Conservation (phyloP, 2,888 invertebrate species). For the Eupithecia exiguata region DNA sequence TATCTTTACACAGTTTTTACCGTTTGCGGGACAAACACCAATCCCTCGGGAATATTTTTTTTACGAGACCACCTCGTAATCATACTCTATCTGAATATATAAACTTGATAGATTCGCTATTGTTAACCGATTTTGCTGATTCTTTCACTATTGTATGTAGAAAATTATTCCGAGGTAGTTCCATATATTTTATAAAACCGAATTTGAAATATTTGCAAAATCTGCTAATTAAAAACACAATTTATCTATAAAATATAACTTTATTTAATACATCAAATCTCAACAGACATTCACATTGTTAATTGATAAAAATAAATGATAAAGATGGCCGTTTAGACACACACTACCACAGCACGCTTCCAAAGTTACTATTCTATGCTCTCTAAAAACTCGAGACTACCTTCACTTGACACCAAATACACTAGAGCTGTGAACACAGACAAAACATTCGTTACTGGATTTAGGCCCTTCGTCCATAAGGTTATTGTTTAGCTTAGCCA, state of each 20-base stretch:
- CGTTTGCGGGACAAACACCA: too few relatives aligned
- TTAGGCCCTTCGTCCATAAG: conserved; percentile 45
- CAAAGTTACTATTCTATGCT: conserved; percentile 52
- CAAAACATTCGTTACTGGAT: conserved; percentile 42
- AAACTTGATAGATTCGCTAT: too few relatives aligned
- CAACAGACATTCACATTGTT: conserved; percentile 78
- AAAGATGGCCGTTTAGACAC: conserved; percentile 57
- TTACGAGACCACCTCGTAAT: too few relatives aligned
- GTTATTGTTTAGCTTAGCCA: background rate
- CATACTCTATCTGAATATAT: too few relatives aligned
- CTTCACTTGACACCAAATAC: conserved; percentile 49
- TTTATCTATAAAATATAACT: conserved; percentile 81
- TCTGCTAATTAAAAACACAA: conserved; percentile 12
- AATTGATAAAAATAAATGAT: conserved; percentile 68
- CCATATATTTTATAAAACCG: too few relatives aligned
- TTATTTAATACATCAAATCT: conserved; percentile 81
- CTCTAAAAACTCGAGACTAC: conserved; percentile 56
- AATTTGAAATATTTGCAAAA: background rate
- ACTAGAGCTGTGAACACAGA: conserved; percentile 64
- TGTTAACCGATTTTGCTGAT: too few relatives aligned
- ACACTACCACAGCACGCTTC: conserved; percentile 54
- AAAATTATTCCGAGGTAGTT: too few relatives aligned
- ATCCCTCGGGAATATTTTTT: too few relatives aligned
- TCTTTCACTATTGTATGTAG: too few relatives aligned
- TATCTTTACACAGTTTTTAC: too few relatives aligned